Evolutionary conservation across 2,888 invertebrate genomes (phyloP), one percentile per base, ranked within the genome.

Genomic region (Leucozona laternaria): DNA sequence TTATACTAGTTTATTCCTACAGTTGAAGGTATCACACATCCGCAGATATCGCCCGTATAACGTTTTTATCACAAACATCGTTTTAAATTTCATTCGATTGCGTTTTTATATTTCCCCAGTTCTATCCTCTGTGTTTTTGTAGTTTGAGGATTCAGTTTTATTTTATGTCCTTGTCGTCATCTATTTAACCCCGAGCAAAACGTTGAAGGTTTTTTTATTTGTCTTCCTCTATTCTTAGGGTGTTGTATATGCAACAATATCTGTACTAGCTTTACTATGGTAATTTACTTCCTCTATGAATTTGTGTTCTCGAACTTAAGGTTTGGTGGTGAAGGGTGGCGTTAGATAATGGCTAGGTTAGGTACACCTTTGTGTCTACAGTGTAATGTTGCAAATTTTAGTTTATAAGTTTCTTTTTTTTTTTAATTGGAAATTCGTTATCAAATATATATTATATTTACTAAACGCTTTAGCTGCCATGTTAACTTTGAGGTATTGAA

Each of bases 41-140:
- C 6, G 43, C 25, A 43, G 5, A 66, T 64, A 37, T 22, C 0
- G 37, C 43, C 43, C 53, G 34, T 13, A 45, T 72, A 45, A 60
- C 31, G 11, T 45, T 40, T 68, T 17, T n/a, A 22, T n/a, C 22
- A 17, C 60, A 34, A 45, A 15, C 58, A 66, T 37, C 40, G 58
- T 37, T 71, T 70, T 60, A 76, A 79, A 79, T 76, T 79, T 76
- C 66, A 79, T 79, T 84, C 58, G 84, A 84, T 76, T 84, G 71
- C 75, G 71, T 79, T 79, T 62, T 77, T 77, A 66, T 71, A 50
- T 79, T 62, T 58, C 45, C 40, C 43, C 7, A 34, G 17, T 20
- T 50, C 13, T 13, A 3, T 50, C 3, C 11, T 66, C 5, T 15
- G n/a, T n/a, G n/a, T 50, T 73, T 73, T 25, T 34, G n/a, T n/a